phyloP scores from a whole-genome alignment of 2,888 invertebrate species.

The Cyclophora albipunctata region DNA sequence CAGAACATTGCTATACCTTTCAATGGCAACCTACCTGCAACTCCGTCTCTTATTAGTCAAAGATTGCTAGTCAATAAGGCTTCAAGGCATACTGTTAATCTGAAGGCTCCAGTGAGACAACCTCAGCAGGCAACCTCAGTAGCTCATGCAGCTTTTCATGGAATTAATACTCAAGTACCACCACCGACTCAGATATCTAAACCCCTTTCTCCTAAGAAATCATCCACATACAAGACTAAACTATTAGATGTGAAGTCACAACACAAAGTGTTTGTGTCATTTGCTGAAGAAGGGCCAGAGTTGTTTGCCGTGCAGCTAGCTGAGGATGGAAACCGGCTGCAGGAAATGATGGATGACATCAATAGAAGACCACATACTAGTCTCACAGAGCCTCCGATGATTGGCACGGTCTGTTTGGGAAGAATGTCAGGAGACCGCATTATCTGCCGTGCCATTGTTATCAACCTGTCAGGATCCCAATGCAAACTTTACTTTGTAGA shows the following conservation, averaged over 20 bases:
- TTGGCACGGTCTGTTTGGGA: slow-evolving; percentile 86
- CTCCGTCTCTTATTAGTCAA: slow-evolving; percentile 48
- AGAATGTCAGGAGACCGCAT: slow-evolving; percentile 80
- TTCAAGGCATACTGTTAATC: slow-evolving; percentile 48
- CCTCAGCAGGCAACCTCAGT: slow-evolving; percentile 37
- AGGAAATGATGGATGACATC: slow-evolving; percentile 82
- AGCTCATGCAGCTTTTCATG: slow-evolving; percentile 15
- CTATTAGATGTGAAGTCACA: slow-evolving; percentile 62
- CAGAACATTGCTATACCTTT: slow-evolving; percentile 49
- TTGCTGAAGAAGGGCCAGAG: slow-evolving; percentile 86
- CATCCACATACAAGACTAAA: slow-evolving; percentile 71
- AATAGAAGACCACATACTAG: slow-evolving; percentile 78
- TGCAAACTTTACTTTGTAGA: slow-evolving; percentile 88
- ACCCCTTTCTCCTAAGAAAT: slow-evolving; percentile 53
- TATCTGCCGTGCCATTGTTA: slow-evolving; percentile 85
- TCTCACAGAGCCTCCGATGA: slow-evolving; percentile 80
- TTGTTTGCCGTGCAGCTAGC: slow-evolving; percentile 84
- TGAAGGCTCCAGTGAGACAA: slow-evolving; percentile 50
- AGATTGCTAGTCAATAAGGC: slow-evolving; percentile 49
- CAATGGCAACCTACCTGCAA: slow-evolving; percentile 41
- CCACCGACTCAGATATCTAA: slow-evolving; percentile 21
- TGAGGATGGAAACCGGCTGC: slow-evolving; percentile 75
- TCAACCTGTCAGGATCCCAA: slow-evolving; percentile 80
- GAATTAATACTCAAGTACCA: slow-evolving; percentile 22
- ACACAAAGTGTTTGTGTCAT: slow-evolving; percentile 83